Percentiles rank a stretch among this genome's conserved stretches.
phyloP scores from a whole-genome alignment of 1,140 invertebrate genomes.

The Drusus annulatus region DNA sequence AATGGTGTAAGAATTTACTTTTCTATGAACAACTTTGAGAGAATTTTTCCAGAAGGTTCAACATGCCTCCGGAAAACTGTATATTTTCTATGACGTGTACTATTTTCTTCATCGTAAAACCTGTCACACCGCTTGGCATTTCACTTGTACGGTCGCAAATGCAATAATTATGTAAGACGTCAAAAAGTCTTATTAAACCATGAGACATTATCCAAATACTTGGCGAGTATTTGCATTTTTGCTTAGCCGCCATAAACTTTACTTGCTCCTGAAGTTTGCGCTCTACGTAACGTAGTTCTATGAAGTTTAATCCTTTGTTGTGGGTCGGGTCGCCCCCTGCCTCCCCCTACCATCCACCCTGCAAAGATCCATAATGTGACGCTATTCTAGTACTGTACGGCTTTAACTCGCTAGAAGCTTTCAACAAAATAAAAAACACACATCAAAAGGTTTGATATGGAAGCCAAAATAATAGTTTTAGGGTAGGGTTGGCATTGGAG shows the following conservation, averaged over 20 bases:
- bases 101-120: no score
- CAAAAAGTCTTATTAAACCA: not conserved
- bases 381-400: not conserved
- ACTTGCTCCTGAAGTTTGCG: no score
- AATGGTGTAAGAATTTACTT: no score
- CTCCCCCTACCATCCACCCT: constrained; percentile 58
- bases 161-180: not conserved
- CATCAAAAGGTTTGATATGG: not conserved
- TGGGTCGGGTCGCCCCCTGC: not conserved
- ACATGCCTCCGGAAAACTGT: not conserved
- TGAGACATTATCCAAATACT: no score
- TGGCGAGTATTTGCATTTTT: no score
- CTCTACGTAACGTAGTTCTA: no score
- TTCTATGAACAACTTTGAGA: no score
- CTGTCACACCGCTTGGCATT: no score
- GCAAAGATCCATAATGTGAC: constrained; percentile 38
- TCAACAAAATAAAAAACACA: not conserved
- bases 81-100: constrained; percentile 11
- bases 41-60: no score
- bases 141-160: not conserved
- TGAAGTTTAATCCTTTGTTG: constrained; percentile 28
- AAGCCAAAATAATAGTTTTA: no score
- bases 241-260: no score
- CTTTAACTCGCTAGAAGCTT: not conserved
- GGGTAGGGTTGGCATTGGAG: no score